Evolutionary conservation across 2,888 invertebrate genomes (phyloP), one percentile per base, ranked within the genome.

Genomic region (Thymelicus acteon): DNA sequence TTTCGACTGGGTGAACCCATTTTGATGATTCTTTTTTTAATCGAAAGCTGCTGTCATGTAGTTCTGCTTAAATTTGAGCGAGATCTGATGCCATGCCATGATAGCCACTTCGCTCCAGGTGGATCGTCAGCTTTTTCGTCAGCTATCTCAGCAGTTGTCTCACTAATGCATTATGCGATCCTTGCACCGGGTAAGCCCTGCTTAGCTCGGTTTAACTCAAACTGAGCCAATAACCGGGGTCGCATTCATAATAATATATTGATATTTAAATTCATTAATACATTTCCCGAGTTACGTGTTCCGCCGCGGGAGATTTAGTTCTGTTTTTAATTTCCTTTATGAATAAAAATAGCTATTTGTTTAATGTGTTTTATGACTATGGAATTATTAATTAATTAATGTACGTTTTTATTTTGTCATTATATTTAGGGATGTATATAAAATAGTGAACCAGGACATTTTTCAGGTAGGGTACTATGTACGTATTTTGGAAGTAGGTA

Each of bases 241-340:
- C 78, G 77, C 70, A 70, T 66, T 67, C 71, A 57, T 64, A 64
- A 52, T 63, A 69, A 60, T 60, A 60, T 60, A 60, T 40, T 69
- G 67, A 70, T 72, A 79, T 86, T 83, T 81, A 82, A 84, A 85
- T 89, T 87, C 88, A 89, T 90, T 90, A 91, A 85, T 88, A 84
- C 83, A 86, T 70, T 90, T 86, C 88, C 90, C 86, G 85, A 85
- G 48, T 19, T 68, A 24, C 49, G 60, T 44, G 67, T 48, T 61
- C 49, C 52, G 40, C 1, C 65, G 60, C 19, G 19, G 74, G 76
- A 76, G 76, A 73, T 75, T 71, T 62, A 79, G 80, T 77, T 74
- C 76, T 80, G 80, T 80, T 82, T 80, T 81, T 81, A 82, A 85
- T 84, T 54, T 68, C 67, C 67, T 44, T 40, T 24, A 37, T 39